Evolutionary conservation across 2,888 invertebrate genomes (phyloP), one percentile per base, ranked within the genome.

Genomic region (Eristalis arbustorum): DNA sequence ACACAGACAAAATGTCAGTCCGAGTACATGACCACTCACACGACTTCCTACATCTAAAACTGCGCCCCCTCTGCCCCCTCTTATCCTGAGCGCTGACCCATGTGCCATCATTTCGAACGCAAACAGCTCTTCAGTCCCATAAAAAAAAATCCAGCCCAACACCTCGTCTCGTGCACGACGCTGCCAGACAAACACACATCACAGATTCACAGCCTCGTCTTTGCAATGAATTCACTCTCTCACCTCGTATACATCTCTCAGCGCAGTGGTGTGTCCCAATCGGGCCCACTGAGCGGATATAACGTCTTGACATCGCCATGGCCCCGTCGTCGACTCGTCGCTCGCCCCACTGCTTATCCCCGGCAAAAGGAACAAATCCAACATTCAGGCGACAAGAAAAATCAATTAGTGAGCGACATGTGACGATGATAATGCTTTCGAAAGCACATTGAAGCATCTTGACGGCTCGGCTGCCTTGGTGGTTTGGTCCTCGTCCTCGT

Each of bases 331-430:
- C n/a, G n/a, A 68, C n/a, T 66, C 42, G 62, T n/a, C 18, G 23
- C 14, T 28, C 37, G 10, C 37, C 13, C 14, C 6, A 8, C 23
- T 4, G 66, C 56, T 61, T 68, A 68, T 73, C 72, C 77, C 56
- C 57, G 25, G 72, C 69, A 84, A 88, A 88, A 59, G 71, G 69
- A 88, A 79, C 88, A 81, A 88, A 84, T 67, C 88, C 88, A 88
- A 91, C 89, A 90, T 90, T 89, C 91, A 91, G 91, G 91, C 91
- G 92, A 92, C 92, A 92, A 92, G 92, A 91, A 92, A 92, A 92
- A 92, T 92, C 92, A 92, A 92, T 92, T 92, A 92, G 92, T 91
- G 92, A 91, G 91, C 92, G 92, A 92, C 92, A 91, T 92, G 90
- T 92, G 92, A 91, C 91, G 92, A 92, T 92, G 92, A 92, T 92